phyloP scores from a whole-genome alignment of 1,140 invertebrate species.

The Campoletis sonorensis region DNA sequence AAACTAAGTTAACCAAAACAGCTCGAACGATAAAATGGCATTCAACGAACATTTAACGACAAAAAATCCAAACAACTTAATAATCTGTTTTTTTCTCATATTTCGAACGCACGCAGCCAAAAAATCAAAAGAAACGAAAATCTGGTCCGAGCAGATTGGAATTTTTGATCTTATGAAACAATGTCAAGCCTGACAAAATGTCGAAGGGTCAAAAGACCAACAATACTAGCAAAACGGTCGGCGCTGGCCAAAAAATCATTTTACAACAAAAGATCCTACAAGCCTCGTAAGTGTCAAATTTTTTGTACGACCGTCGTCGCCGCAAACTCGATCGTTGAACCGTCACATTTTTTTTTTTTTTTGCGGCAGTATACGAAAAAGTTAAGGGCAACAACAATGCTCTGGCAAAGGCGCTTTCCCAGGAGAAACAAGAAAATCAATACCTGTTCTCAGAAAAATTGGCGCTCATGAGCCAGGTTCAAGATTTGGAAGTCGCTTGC shows the following conservation, averaged over 20 bases:
- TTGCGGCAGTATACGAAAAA: slow-evolving; percentile 63
- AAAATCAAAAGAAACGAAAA: no score
- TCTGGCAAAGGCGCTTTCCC: slow-evolving; percentile 65
- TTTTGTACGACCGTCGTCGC: neutral
- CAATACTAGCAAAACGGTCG: slow-evolving; percentile 59
- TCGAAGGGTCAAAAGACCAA: slow-evolving; percentile 57
- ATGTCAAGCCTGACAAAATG: slow-evolving; percentile 63
- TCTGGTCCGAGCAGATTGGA: no score
- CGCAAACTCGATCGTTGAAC: neutral
- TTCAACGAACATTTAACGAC: no score
- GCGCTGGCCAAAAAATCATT: slow-evolving; percentile 49
- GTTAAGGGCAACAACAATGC: slow-evolving; percentile 66
- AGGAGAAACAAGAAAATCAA: slow-evolving; percentile 66
- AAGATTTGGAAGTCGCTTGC: slow-evolving; percentile 59
- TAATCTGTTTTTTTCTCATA: no score
- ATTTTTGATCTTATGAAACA: slow-evolving; percentile 21
- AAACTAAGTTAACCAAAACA: no score
- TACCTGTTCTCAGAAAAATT: slow-evolving; percentile 64
- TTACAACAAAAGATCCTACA: slow-evolving; percentile 51
- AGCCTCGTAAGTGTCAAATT: slow-evolving; percentile 56
- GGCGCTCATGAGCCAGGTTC: slow-evolving; percentile 59
- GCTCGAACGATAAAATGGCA: no score
- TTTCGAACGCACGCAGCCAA: no score
- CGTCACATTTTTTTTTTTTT: slow-evolving; percentile 22
- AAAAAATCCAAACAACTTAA: no score